Conservation (phyloP, 2,888 invertebrate species). For the Scaptomyza reducta region DNA sequence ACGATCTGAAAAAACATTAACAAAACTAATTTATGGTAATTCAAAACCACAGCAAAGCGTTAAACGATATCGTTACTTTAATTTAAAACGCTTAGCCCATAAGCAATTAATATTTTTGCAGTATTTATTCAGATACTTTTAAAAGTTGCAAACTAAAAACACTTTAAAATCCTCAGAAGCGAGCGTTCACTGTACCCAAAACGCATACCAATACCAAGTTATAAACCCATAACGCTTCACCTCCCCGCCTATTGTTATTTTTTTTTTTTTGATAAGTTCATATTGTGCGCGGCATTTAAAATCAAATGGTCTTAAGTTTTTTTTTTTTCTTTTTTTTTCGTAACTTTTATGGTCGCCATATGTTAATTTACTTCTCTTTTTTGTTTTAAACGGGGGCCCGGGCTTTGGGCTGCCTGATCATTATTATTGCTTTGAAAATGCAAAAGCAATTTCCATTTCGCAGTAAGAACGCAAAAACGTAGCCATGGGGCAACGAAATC, state of each 20-base stretch:
- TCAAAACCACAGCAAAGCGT: not conserved
- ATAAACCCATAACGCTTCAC: not conserved
- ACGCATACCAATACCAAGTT: conserved; percentile 1
- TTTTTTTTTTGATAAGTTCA: conserved; percentile 55
- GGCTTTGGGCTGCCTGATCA: not conserved
- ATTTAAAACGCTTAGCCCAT: not conserved
- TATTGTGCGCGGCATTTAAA: conserved; percentile 45
- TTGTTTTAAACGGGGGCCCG: conserved; percentile 7
- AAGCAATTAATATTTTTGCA: not conserved
- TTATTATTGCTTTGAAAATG: conserved; percentile 51
- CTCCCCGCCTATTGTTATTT: conserved; percentile 22
- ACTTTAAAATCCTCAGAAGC: not conserved
- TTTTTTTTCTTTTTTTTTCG: conserved; percentile 6
- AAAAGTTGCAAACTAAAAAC: not conserved
- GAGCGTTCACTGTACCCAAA: conserved; percentile 11
- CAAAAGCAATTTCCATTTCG: conserved; percentile 72
- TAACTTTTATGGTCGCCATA: conserved; percentile 44
- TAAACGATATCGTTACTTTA: not conserved
- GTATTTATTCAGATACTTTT: not conserved
- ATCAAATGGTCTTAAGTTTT: conserved; percentile 50
- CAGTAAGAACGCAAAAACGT: conserved; percentile 58
- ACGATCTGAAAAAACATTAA: not conserved
- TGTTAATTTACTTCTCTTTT: conserved; percentile 57
- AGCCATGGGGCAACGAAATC: conserved; percentile 10
- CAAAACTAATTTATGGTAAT: not conserved